Conservation (phyloP, 2,888 invertebrate genomes). For the Mythimna albipuncta region DNA sequence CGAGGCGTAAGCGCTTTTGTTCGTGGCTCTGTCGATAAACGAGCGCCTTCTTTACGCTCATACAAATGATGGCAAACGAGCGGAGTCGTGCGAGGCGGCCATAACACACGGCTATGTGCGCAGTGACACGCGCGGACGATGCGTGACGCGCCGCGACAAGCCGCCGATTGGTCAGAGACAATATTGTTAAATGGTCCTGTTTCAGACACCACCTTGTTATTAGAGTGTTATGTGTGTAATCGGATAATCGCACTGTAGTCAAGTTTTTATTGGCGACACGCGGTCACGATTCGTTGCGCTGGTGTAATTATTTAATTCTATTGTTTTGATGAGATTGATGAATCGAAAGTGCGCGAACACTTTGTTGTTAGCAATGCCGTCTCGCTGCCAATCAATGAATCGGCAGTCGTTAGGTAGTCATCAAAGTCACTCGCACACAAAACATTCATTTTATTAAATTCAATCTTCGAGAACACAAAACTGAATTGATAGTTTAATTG, state of each 20-base stretch:
- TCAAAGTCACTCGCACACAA: slow-evolving; percentile 57
- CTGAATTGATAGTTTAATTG: slow-evolving; percentile 55
- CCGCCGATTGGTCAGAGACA: slow-evolving; percentile 78
- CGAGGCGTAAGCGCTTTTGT: slow-evolving; percentile 87
- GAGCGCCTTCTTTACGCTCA: slow-evolving; percentile 75
- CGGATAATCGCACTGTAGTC: slow-evolving; percentile 73
- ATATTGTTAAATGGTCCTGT: slow-evolving; percentile 77
- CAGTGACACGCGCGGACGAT: slow-evolving; percentile 58
- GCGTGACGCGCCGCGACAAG: slow-evolving; percentile 64
- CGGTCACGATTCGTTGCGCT: slow-evolving; percentile 79
- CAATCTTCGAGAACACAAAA: slow-evolving; percentile 51
- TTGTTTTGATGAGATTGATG: slow-evolving; percentile 85
- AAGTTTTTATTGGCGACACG: slow-evolving; percentile 75
- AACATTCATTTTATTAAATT: slow-evolving; percentile 60
- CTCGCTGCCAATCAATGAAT: slow-evolving; percentile 71
- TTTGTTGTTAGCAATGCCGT: slow-evolving; percentile 79
- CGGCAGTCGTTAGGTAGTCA: slow-evolving; percentile 68
- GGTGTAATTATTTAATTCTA: slow-evolving; percentile 77
- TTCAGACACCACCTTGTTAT: slow-evolving; percentile 75
- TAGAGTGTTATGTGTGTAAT: slow-evolving; percentile 82
- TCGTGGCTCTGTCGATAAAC: slow-evolving; percentile 84
- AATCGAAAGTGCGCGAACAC: slow-evolving; percentile 77
- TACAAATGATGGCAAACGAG: slow-evolving; percentile 72
- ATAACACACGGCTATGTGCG: slow-evolving; percentile 68
- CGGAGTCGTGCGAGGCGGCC: slow-evolving; percentile 74